These are phyloP conservation scores for Betta splendens DNA, from an alignment of 2,797 vertebrate species.

Conservation along the genomic window DNA sequence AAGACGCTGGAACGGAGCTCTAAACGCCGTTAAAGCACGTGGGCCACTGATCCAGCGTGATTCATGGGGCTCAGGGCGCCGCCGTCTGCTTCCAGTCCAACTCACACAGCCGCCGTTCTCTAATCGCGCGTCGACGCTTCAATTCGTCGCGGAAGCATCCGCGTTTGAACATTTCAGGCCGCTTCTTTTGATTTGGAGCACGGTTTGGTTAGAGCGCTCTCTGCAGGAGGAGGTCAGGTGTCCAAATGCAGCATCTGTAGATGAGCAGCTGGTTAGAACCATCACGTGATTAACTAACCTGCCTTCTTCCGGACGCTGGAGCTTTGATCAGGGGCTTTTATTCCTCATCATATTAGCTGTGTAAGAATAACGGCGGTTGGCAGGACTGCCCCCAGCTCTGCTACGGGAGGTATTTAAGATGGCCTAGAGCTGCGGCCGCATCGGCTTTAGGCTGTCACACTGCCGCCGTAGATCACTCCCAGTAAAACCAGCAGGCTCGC, in stretches of 20 bases:
- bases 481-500: constrained; percentile 28
- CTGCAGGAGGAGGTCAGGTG: background rate
- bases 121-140: constrained; percentile 26
- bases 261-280: no score
- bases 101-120: constrained; percentile 30
- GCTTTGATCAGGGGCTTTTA: background rate
- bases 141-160: constrained; percentile 18
- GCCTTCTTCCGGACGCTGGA: no score
- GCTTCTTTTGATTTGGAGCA: no score
- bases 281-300: no score
- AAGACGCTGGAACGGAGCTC: constrained; percentile 67
- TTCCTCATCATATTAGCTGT: background rate
- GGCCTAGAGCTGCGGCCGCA: constrained; percentile 31
- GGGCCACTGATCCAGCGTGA: constrained; percentile 40
- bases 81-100: constrained; percentile 23
- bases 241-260: no score
- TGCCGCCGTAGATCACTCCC: constrained; percentile 49
- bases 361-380: background rate
- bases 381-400: constrained; percentile 5
- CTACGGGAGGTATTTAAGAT: constrained; percentile 38
- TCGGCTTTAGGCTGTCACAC: constrained; percentile 22
- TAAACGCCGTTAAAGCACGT: constrained; percentile 62
- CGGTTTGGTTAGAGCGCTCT: no score
- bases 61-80: constrained; percentile 42
- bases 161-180: background rate